phyloP scores from a whole-genome alignment of 2,113 vertebrate species.

The Ophthalmotilapia sp. region DNA sequence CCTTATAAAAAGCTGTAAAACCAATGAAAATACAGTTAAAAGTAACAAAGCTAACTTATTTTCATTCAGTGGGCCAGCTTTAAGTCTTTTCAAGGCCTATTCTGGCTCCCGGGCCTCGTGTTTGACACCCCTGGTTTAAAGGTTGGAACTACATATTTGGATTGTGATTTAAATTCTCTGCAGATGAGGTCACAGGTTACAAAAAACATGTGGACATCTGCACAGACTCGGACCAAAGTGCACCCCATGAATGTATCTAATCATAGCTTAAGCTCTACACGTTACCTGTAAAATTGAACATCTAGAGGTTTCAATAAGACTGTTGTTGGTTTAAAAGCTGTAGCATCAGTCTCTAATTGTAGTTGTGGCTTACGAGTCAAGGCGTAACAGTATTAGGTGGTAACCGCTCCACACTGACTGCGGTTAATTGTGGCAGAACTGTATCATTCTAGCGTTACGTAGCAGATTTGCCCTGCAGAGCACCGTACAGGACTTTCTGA shows the following conservation, averaged over 20 bases:
- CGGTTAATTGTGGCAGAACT: not conserved
- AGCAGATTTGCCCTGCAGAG: not conserved
- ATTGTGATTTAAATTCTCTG: not conserved
- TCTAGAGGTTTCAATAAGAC: not conserved
- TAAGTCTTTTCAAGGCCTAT: not conserved
- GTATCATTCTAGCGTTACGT: not conserved
- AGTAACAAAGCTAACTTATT: not conserved
- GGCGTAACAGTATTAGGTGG: not conserved
- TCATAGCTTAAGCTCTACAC: not conserved
- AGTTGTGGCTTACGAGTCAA: rapidly evolving
- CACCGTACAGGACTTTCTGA: rapidly evolving
- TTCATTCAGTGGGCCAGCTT: not conserved
- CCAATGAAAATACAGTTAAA: not conserved
- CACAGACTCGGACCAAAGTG: not conserved
- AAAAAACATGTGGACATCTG: not conserved
- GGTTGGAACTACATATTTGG: not conserved
- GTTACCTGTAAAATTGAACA: not conserved
- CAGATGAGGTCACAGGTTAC: rapidly evolving
- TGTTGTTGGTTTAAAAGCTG: not conserved
- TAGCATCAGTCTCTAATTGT: not conserved
- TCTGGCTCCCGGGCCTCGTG: not conserved
- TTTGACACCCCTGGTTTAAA: not conserved
- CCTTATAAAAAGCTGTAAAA: not conserved
- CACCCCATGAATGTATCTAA: not conserved
- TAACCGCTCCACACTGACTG: not conserved